Percentiles rank a stretch among this genome's conserved stretches.
These are phyloP conservation scores for Akabosia matsudoensis DNA, from an alignment of 1,140 invertebrate genomes.

Conservation along the genomic window DNA sequence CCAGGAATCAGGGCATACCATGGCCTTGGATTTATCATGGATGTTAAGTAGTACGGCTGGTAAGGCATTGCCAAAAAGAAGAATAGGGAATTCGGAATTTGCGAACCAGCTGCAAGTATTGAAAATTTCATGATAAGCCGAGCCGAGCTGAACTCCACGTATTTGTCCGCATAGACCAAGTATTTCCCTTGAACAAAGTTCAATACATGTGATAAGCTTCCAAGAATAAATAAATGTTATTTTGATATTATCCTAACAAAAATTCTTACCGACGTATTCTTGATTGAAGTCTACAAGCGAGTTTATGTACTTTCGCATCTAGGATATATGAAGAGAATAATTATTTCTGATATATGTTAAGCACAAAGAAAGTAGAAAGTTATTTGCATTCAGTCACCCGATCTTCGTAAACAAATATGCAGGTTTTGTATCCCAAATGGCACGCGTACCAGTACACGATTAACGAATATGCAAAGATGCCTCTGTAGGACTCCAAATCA, in stretches of 20 bases:
- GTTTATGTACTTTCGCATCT: constrained; percentile 9
- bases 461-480: constrained; percentile 19
- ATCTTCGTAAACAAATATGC: constrained; percentile 15
- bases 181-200: not conserved
- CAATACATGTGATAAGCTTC: not conserved
- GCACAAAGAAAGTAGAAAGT: not conserved
- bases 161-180: not conserved
- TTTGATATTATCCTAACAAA: not conserved
- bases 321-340: not conserved
- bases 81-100: not conserved
- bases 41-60: not conserved
- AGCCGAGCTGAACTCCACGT: not conserved
- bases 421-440: constrained; percentile 10
- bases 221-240: too few species aligned
- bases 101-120: not conserved
- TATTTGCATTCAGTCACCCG: not conserved
- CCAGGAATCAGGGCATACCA: not conserved
- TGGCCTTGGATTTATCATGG: not conserved
- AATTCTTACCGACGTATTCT: not conserved
- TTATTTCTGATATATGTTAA: not conserved
- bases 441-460: constrained; percentile 26
- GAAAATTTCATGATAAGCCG: not conserved
- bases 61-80: not conserved
- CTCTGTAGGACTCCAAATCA: not conserved
- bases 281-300: not conserved